phyloP scores from a whole-genome alignment of 2,888 invertebrate genomes.

The Nymphalis c-album region DNA sequence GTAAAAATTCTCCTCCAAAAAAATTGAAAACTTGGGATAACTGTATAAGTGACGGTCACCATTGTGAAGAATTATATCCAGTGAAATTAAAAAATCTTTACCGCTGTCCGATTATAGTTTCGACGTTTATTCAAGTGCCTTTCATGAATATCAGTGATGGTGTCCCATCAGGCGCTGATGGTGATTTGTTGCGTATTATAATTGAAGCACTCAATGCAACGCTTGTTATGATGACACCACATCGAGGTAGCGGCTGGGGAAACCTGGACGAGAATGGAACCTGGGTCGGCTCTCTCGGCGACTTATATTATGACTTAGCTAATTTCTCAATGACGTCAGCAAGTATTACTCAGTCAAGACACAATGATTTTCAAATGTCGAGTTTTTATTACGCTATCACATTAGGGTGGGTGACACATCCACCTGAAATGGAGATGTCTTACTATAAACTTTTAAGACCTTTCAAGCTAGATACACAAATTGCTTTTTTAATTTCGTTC shows the following conservation, averaged over 20 bases:
- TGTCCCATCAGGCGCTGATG: conserved; percentile 59
- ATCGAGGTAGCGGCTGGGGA: conserved; percentile 62
- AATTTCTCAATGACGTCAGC: conserved; percentile 70
- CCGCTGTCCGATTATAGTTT: conserved; percentile 57
- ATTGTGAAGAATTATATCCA: conserved; percentile 49
- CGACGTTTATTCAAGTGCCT: conserved; percentile 61
- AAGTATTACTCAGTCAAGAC: conserved; percentile 56
- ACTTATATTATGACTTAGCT: conserved; percentile 59
- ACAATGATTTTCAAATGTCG: conserved; percentile 60
- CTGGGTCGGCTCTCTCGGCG: conserved; percentile 68
- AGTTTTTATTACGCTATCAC: conserved; percentile 47
- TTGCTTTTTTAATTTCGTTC: conserved; percentile 54
- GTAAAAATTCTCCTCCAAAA: conserved; percentile 51
- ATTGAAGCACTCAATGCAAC: conserved; percentile 57
- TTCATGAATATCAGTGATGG: conserved; percentile 57
- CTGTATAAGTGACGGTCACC: conserved; percentile 34
- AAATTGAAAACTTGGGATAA: conserved; percentile 44
- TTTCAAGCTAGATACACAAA: conserved; percentile 49
- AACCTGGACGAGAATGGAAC: conserved; percentile 52
- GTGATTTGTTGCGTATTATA: conserved; percentile 58
- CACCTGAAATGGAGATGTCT: conserved; percentile 51
- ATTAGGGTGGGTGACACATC: conserved; percentile 63
- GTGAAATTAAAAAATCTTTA: conserved; percentile 58
- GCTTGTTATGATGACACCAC: conserved; percentile 56
- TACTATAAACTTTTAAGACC: conserved; percentile 64